These are phyloP conservation scores for Latrodectus geometricus DNA, from an alignment of 1,140 invertebrate species.

Conservation along the genomic window DNA sequence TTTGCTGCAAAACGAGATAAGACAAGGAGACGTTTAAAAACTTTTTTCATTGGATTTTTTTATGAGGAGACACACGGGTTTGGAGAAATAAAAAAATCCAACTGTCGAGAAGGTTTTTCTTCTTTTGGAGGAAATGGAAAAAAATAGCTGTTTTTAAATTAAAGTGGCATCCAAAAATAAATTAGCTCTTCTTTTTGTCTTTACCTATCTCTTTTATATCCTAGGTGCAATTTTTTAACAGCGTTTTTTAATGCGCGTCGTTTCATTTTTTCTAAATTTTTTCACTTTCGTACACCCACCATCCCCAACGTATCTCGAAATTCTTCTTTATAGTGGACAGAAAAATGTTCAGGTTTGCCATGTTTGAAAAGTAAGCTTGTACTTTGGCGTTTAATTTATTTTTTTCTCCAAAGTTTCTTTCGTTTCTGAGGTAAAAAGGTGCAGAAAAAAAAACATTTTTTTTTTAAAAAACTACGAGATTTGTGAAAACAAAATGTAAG, in stretches of 20 bases:
- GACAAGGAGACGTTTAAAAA: not conserved
- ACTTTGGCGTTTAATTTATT: constrained; percentile 28
- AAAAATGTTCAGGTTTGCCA: constrained; percentile 25
- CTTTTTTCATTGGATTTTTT: too few relatives aligned
- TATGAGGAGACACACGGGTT: too few relatives aligned
- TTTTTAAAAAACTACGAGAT: too few relatives aligned
- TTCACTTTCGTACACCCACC: not conserved
- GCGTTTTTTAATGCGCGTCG: constrained; percentile 26
- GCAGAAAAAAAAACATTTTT: too few relatives aligned
- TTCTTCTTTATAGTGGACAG: constrained; percentile 14
- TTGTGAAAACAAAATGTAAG: too few relatives aligned
- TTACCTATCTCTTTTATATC: constrained; percentile 57
- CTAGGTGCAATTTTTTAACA: constrained; percentile 54
- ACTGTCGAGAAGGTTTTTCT: constrained; percentile 39
- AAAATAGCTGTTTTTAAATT: constrained; percentile 61
- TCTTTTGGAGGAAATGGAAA: constrained; percentile 15
- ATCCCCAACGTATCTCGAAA: too few relatives aligned
- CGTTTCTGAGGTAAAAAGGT: too few relatives aligned
- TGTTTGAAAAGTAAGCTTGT: not conserved
- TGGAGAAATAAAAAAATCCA: constrained; percentile 1
- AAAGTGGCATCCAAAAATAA: constrained; percentile 61
- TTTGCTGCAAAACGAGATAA: constrained; percentile 43
- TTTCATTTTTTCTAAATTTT: constrained; percentile 2
- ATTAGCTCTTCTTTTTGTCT: constrained; percentile 59
- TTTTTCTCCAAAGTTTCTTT: too few relatives aligned